Evolutionary conservation across 2,797 vertebrate genomes (phyloP).

Genomic region (Tympanoctomys barrerae): DNA sequence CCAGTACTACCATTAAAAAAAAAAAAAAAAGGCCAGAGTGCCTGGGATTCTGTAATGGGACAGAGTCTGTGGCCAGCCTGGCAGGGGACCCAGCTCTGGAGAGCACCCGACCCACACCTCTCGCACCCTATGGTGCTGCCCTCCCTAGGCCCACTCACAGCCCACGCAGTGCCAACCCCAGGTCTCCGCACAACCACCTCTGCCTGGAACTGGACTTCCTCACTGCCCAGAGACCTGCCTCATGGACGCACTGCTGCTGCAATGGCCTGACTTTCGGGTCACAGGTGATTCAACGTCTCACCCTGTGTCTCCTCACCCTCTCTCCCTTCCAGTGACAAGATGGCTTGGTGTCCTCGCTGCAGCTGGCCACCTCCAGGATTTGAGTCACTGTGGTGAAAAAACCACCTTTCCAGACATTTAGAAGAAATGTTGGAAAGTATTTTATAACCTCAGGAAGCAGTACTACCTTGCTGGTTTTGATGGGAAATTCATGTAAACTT

Average conservation of each 20-base stretch:
- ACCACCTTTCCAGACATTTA: background rate
- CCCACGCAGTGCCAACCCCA: background rate
- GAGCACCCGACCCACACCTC: background rate
- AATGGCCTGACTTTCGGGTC: background rate
- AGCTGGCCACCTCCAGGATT: background rate
- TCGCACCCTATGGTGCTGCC: too few relatives aligned
- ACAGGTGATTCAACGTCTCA: background rate
- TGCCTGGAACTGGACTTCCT: background rate
- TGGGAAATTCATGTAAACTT: background rate
- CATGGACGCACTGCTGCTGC: background rate
- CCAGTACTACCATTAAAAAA: background rate
- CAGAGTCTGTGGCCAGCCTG: background rate
- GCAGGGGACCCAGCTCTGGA: background rate
- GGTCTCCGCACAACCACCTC: background rate
- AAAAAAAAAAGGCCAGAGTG: background rate
- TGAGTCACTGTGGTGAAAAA: background rate
- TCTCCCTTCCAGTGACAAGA: background rate
- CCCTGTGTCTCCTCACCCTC: background rate
- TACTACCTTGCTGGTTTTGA: background rate
- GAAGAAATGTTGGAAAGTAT: conserved; percentile 30
- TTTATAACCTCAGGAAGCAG: background rate
- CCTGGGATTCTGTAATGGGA: background rate
- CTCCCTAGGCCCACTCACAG: background rate
- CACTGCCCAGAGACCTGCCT: background rate
- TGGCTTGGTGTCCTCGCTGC: background rate